Conservation (phyloP, 2,888 invertebrate genomes). For the Eulithis prunata region DNA sequence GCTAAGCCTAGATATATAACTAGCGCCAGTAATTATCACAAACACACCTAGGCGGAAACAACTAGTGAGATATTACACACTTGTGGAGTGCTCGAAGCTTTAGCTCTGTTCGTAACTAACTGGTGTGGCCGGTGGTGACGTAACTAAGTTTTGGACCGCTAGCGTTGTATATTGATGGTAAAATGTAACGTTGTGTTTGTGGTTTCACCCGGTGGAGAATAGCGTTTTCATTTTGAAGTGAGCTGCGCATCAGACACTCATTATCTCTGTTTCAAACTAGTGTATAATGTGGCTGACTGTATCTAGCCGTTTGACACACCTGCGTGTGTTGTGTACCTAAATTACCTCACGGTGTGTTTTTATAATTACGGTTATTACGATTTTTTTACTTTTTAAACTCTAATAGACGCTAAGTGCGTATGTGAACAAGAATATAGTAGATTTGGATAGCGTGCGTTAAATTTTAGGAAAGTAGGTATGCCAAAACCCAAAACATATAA, state of each 20-base stretch:
- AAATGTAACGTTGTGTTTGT: conserved; percentile 50
- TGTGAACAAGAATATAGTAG: too few relatives aligned
- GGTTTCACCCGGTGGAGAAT: conserved; percentile 40
- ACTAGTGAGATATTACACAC: neutral
- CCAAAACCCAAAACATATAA: too few relatives aligned
- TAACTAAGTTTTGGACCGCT: conserved; percentile 53
- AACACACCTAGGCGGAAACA: neutral
- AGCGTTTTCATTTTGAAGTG: conserved; percentile 36
- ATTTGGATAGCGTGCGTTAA: too few relatives aligned
- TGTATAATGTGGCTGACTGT: conserved; percentile 12
- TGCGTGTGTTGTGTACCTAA: neutral
- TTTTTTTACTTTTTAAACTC: too few relatives aligned
- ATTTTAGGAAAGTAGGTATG: too few relatives aligned
- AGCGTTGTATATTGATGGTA: conserved; percentile 53
- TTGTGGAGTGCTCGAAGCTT: neutral
- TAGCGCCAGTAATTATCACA: too few relatives aligned
- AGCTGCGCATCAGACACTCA: conserved; percentile 37
- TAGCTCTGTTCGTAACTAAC: conserved; percentile 13
- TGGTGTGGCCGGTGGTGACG: conserved; percentile 48
- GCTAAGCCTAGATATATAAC: too few relatives aligned
- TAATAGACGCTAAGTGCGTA: too few relatives aligned
- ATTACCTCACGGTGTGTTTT: too few relatives aligned
- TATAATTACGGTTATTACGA: too few relatives aligned
- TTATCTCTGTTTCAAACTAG: conserved; percentile 35
- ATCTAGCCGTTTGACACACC: conserved; percentile 14